Percentiles rank a stretch among this genome's conserved stretches.
These are phyloP conservation scores for Pangasianodon hypophthalmus DNA, from an alignment of 2,113 vertebrate species.

Conservation along the genomic window DNA sequence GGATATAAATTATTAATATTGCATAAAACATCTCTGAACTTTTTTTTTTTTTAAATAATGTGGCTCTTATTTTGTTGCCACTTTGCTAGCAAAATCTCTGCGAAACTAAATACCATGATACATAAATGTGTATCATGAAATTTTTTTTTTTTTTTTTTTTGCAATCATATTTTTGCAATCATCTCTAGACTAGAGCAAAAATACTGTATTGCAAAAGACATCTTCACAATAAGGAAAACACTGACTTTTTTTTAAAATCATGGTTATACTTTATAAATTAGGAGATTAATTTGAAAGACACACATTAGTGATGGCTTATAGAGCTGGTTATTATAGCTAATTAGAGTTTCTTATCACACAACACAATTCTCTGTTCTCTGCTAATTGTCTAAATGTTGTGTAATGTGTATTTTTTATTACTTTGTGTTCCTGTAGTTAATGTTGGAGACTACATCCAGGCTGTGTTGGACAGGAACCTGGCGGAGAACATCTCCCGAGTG, in stretches of 20 bases:
- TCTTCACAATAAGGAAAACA: not conserved
- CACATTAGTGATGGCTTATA: not conserved
- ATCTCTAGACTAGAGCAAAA: no score
- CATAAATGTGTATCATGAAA: not conserved
- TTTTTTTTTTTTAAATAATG: not conserved
- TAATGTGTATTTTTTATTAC: not conserved
- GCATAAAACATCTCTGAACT: not conserved
- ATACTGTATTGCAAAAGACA: no score
- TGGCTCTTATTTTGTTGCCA: not conserved
- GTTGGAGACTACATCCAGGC: conserved; percentile 85
- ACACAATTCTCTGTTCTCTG: not conserved
- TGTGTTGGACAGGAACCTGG: conserved; percentile 85
- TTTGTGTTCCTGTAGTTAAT: conserved; percentile 72
- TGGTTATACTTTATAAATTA: not conserved
- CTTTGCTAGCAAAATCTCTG: not conserved
- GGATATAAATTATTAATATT: not conserved
- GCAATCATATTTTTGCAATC: no score
- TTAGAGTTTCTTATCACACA: not conserved
- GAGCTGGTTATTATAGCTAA: not conserved
- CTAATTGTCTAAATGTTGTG: not conserved
- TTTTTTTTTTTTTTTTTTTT: no score
- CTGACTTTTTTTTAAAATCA: not conserved
- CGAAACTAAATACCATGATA: not conserved
- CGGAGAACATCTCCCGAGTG: conserved; percentile 88
- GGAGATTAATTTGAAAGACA: not conserved